A percentile compares a stretch with the other conserved stretches of the same genome.
phyloP scores from a whole-genome alignment of 2,113 vertebrate species.

The Physeter macrocephalus region DNA sequence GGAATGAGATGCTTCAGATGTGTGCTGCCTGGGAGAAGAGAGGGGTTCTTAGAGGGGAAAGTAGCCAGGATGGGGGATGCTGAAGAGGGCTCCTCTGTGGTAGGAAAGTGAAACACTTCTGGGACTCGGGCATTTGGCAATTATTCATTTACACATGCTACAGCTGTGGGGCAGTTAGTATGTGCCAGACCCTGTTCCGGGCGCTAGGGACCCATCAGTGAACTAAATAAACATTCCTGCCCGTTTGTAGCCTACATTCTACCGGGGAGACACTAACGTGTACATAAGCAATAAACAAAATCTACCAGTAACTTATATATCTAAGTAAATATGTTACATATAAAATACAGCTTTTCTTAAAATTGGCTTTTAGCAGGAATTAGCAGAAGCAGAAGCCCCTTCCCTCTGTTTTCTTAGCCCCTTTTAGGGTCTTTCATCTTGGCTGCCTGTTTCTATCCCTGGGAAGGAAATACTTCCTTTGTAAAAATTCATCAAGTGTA shows the following conservation, averaged over 20 bases:
- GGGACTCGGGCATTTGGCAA: background rate
- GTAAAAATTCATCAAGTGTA: background rate
- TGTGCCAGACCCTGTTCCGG: background rate
- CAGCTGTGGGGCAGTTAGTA: background rate
- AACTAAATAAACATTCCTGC: background rate
- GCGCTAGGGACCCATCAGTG: background rate
- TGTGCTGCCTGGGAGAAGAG: background rate
- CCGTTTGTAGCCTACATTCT: background rate
- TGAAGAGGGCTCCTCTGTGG: background rate
- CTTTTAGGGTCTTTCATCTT: background rate
- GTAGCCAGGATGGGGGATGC: background rate
- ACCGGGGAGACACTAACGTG: background rate
- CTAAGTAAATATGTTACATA: background rate
- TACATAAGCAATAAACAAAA: background rate
- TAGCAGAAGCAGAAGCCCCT: background rate
- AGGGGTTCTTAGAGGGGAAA: background rate
- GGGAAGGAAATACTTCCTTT: background rate
- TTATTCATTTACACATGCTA: background rate
- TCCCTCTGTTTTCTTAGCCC: background rate
- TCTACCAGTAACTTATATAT: background rate
- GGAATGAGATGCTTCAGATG: background rate
- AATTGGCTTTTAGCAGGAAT: background rate
- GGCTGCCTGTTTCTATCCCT: background rate
- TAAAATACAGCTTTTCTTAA: background rate
- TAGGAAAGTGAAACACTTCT: background rate